Percentiles rank a stretch among this genome's conserved stretches.
Evolutionary conservation across 2,888 invertebrate genomes (phyloP).

Genomic region (Andrena bicolor): DNA sequence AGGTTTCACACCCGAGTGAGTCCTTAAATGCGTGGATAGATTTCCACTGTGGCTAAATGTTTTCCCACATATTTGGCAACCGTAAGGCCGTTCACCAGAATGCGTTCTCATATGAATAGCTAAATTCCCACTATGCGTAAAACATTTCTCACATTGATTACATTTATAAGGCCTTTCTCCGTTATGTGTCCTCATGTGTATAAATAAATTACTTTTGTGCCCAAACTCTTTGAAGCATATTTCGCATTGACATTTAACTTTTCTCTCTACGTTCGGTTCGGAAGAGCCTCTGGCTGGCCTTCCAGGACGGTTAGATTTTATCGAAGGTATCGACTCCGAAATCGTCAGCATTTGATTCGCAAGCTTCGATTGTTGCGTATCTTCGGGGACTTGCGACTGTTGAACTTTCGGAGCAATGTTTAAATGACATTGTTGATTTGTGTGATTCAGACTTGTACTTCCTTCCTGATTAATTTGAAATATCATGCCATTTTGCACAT

Average conservation of each 20-base stretch:
- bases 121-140: slow-evolving; percentile 83
- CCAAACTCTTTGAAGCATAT: slow-evolving; percentile 84
- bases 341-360: slow-evolving; percentile 55
- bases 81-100: slow-evolving; percentile 83
- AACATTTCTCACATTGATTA: slow-evolving; percentile 83
- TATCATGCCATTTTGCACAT: slow-evolving; percentile 50
- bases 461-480: slow-evolving; percentile 61
- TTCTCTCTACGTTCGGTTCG: slow-evolving; percentile 73
- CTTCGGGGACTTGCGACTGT: slow-evolving; percentile 53
- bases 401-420: slow-evolving; percentile 56
- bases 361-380: slow-evolving; percentile 51
- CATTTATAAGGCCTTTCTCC: slow-evolving; percentile 84
- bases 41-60: slow-evolving; percentile 84
- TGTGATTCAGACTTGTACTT: slow-evolving; percentile 58
- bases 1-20: slow-evolving; percentile 83
- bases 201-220: slow-evolving; percentile 83
- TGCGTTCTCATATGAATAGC: slow-evolving; percentile 84
- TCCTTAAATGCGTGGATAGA: slow-evolving; percentile 82
- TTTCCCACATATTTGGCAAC: slow-evolving; percentile 83
- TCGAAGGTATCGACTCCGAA: slow-evolving; percentile 64
- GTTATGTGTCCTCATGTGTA: slow-evolving; percentile 84
- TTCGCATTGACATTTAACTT: slow-evolving; percentile 83
- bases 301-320: slow-evolving; percentile 78
- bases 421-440: slow-evolving; percentile 59
- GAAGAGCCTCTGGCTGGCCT: slow-evolving; percentile 77